These are phyloP conservation scores for Acanthochromis polyacanthus DNA, from an alignment of 2,113 vertebrate species.

Conservation along the genomic window DNA sequence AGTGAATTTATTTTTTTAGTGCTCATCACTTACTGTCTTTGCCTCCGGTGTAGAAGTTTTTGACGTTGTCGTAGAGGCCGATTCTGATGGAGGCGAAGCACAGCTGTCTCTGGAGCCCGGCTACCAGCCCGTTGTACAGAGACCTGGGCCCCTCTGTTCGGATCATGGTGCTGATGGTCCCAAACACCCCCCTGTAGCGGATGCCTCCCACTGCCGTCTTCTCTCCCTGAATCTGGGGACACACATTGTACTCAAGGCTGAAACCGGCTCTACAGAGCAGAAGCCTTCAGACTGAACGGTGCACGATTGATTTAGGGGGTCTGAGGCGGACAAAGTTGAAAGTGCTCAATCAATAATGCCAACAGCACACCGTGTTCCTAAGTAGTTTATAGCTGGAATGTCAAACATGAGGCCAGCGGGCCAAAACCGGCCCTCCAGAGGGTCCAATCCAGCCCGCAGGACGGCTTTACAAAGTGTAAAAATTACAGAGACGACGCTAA, in stretches of 20 bases:
- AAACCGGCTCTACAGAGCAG: conserved; percentile 7
- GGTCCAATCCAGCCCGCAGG: too few relatives aligned
- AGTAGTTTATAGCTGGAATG: not conserved
- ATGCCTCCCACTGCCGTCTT: conserved; percentile 73
- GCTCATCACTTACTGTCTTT: conserved; percentile 82
- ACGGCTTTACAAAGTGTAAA: too few relatives aligned
- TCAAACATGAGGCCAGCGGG: too few relatives aligned
- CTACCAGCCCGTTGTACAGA: conserved; percentile 89
- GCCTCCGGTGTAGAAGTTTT: conserved; percentile 85
- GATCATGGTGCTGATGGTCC: conserved; percentile 88
- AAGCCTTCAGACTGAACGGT: not conserved
- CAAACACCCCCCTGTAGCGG: conserved; percentile 88
- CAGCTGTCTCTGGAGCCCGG: conserved; percentile 89
- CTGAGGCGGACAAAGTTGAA: conserved; percentile 1
- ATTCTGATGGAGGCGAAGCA: conserved; percentile 90
- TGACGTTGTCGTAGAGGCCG: conserved; percentile 89
- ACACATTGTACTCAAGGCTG: conserved; percentile 21
- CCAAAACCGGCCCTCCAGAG: too few relatives aligned
- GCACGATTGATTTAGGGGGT: not conserved
- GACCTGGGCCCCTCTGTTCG: conserved; percentile 86
- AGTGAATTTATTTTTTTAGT: too few relatives aligned
- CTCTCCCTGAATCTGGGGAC: conserved; percentile 89
- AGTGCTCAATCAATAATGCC: conserved; percentile 4
- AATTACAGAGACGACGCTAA: too few relatives aligned
- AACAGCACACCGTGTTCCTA: not conserved